These are phyloP conservation scores for Aleiodes testaceus DNA, from an alignment of 2,888 invertebrate species.

Conservation along the genomic window DNA sequence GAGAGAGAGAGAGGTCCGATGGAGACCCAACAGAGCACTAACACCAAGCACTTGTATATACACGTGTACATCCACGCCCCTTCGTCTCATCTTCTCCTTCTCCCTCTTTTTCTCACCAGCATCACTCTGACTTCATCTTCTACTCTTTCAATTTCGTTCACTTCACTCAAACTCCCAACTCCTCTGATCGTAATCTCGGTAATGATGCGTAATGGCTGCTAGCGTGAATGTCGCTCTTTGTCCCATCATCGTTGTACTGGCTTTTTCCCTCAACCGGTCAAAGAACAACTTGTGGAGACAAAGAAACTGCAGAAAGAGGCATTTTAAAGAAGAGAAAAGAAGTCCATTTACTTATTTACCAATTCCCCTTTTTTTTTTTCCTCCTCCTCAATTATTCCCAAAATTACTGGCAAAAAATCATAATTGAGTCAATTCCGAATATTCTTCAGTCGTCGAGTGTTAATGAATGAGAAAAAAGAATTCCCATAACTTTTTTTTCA, in stretches of 20 bases:
- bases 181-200: constrained; percentile 72
- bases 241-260: constrained; percentile 49
- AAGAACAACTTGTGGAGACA: constrained; percentile 30
- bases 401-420: background rate
- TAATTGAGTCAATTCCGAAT: background rate
- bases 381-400: background rate
- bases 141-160: constrained; percentile 48
- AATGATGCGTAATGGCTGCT: constrained; percentile 73
- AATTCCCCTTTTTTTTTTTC: background rate
- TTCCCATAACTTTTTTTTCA: background rate
- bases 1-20: constrained; percentile 36
- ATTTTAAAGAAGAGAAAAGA: background rate
- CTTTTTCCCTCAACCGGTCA: constrained; percentile 3
- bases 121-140: constrained; percentile 34
- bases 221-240: constrained; percentile 72
- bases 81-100: background rate
- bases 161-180: constrained; percentile 55
- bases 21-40: constrained; percentile 25
- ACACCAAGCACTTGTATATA: constrained; percentile 30
- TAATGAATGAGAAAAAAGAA: background rate
- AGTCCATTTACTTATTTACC: background rate
- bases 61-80: constrained; percentile 35
- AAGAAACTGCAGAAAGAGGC: background rate
- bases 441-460: no score
- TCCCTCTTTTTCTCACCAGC: constrained; percentile 45